Evolutionary conservation across 2,113 vertebrate species (phyloP), one percentile per base, ranked within the genome.

Genomic region (Coregonus clupeaformis): DNA sequence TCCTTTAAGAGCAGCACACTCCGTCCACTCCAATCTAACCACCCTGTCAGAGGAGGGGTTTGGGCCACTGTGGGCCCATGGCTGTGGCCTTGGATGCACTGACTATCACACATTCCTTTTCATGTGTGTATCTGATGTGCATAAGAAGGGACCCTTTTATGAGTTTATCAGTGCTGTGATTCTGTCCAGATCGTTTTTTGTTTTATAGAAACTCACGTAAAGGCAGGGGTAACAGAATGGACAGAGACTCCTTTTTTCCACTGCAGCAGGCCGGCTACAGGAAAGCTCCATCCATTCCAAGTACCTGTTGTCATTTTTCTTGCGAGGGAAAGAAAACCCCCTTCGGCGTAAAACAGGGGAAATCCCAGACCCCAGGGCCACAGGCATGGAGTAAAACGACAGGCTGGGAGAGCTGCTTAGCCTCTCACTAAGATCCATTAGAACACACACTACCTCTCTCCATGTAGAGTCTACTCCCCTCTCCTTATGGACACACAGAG

Each of bases 221-320:
- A 30, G 30, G 1, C 49, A 52, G 49, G 36, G 9, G 24, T 32
- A 60, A 57, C 20, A 60, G 11, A 49, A 9, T 36, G 49, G 16
- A 67, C 32, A 64, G 25, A 9, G 22, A 25, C 45, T 24, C 68
- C 68, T 69, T 52, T 24, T 47, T 52, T 52, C 72, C 36, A 64
- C 47, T 1, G 9, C 57, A 24, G 20, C n/a, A 24, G 32, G 49
- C 18, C 3, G 5, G 52, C 52, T 59, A 60, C 52, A 71, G 62
- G 16, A 70, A 77, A 3, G 22, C 29, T 71, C 52, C 18, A 13
- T 71, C 69, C 52, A 59, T 59, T 71, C 52, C 52, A 32, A 20
- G 18, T 29, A 1, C 29, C 7, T 71, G 75, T 65, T 29, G n/a
- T 76, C 68, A 70, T 70, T 32, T 64, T 30, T 69, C 27, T 63